These are phyloP conservation scores for Dendrophyllia cribrosa DNA, from an alignment of 64 coral and sea anemone species.

Conservation along the genomic window DNA sequence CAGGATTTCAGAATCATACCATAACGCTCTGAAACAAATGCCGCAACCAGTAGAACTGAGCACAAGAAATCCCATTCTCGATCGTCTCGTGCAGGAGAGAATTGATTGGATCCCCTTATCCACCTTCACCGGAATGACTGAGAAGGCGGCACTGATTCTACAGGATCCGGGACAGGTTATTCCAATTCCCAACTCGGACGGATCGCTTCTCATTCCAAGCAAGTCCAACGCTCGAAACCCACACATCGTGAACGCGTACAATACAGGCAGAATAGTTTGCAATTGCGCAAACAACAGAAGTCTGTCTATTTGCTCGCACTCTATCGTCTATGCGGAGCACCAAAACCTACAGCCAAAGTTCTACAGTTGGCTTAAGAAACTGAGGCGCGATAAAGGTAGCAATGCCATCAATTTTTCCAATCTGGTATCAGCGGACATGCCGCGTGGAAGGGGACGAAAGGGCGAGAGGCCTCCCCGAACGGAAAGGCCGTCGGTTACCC, in stretches of 20 bases:
- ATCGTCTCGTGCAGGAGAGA: not conserved
- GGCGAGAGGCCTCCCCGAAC: not conserved
- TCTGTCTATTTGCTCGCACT: not conserved
- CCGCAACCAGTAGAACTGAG: not conserved
- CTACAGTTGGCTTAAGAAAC: not conserved
- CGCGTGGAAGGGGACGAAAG: slow-evolving; percentile 6
- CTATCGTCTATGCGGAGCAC: slow-evolving; percentile 18
- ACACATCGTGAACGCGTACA: slow-evolving; percentile 2
- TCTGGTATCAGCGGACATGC: not conserved
- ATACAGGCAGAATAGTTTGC: not conserved
- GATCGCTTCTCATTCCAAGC: slow-evolving; percentile 18
- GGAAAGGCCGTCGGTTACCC: not conserved
- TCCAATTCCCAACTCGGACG: not conserved
- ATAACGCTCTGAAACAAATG: not conserved
- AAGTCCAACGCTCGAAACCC: not conserved
- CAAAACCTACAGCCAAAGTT: slow-evolving; percentile 12
- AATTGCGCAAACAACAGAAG: slow-evolving; percentile 5
- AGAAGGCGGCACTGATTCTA: not conserved
- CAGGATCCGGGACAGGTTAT: not conserved
- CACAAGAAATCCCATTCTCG: not conserved
- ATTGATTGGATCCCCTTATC: not conserved
- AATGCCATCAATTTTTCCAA: slow-evolving; percentile 24
- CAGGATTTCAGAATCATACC: not conserved
- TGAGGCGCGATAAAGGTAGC: not conserved
- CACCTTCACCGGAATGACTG: not conserved